A percentile compares a stretch with the other conserved stretches of the same genome.
Conservation (phyloP, 2,113 vertebrate species). For the Apaloderma vittatum region DNA sequence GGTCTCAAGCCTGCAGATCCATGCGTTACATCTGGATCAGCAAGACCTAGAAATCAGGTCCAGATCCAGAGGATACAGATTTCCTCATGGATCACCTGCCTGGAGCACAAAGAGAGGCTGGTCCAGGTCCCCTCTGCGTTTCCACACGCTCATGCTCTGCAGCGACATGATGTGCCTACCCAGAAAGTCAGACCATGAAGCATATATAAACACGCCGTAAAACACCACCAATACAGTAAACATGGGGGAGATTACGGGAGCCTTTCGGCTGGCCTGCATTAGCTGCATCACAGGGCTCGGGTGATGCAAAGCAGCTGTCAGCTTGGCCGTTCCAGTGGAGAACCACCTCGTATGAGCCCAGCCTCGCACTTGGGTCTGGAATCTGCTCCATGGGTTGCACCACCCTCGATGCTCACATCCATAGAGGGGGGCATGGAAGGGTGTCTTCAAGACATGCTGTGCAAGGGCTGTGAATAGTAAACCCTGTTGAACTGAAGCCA, state of each 20-base stretch:
- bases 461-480: neutral
- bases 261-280: neutral
- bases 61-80: neutral
- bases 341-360: neutral
- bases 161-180: neutral
- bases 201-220: fast-evolving
- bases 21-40: neutral
- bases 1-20: neutral
- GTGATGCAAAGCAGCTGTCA: slow-evolving; percentile 46
- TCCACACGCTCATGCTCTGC: fast-evolving
- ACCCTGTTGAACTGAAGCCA: neutral
- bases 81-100: neutral
- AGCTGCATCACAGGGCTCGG: neutral
- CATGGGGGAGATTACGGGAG: neutral
- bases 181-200: neutral
- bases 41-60: neutral
- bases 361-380: neutral
- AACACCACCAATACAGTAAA: neutral
- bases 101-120: neutral
- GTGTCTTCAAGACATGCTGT: neutral
- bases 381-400: neutral
- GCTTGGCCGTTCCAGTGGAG: neutral
- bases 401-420: fast-evolving
- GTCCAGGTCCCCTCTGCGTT: neutral
- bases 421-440: neutral